Evolutionary conservation across 2,888 invertebrate genomes (phyloP).

Genomic region (Cabera pusaria): DNA sequence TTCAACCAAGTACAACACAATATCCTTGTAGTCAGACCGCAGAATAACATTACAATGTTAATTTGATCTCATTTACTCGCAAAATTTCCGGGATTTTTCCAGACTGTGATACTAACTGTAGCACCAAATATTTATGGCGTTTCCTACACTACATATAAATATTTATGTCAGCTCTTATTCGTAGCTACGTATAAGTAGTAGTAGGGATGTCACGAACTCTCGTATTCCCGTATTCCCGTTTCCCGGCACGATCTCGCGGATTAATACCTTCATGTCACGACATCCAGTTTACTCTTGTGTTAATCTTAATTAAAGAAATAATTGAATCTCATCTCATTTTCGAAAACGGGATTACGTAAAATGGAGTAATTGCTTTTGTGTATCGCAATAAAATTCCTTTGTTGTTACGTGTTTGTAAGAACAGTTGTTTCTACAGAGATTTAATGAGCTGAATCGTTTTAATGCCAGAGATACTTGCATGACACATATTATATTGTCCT

Average conservation of each 20-base stretch:
- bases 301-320: slow-evolving; percentile 31
- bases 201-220: slow-evolving; percentile 2
- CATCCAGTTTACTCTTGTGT: slow-evolving; percentile 22
- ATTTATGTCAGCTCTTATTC: no score
- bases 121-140: no score
- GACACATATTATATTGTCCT: no score
- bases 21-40: no score
- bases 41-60: no score
- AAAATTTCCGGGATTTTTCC: no score
- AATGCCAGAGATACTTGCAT: no score
- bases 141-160: no score
- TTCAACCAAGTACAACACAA: no score
- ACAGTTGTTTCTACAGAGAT: slow-evolving; percentile 11
- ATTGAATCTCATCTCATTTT: slow-evolving; percentile 24
- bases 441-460: slow-evolving; percentile 1
- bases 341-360: slow-evolving; percentile 18
- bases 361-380: slow-evolving; percentile 21
- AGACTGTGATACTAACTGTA: no score
- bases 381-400: slow-evolving; percentile 13
- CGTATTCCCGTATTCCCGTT: slow-evolving; percentile 3
- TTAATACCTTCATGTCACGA: slow-evolving; percentile 19
- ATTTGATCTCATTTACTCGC: no score
- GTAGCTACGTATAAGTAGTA: no score
- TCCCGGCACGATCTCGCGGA: slow-evolving; percentile 7
- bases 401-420: slow-evolving; percentile 14